Conservation (phyloP, 2,113 vertebrate species). For the Arothron firmamentum region DNA sequence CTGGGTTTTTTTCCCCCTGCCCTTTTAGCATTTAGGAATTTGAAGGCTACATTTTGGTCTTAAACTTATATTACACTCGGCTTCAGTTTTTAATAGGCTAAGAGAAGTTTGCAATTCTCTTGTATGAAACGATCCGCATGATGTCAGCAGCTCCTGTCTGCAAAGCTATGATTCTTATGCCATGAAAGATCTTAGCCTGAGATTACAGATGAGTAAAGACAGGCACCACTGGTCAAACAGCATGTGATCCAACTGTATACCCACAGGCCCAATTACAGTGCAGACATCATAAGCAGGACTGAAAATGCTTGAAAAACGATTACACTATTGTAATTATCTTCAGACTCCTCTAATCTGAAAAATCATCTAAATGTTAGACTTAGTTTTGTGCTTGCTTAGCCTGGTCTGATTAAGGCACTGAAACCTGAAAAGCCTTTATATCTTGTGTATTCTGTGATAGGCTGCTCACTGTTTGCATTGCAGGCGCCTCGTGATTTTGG, state of each 20-base stretch:
- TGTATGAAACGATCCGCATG: no score
- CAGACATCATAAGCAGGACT: neutral
- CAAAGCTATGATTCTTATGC: neutral
- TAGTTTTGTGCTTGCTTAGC: neutral
- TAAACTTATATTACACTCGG: no score
- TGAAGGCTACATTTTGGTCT: no score
- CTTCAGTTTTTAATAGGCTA: no score
- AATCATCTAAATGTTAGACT: neutral
- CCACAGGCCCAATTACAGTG: neutral
- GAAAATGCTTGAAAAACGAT: no score
- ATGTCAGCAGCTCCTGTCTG: neutral
- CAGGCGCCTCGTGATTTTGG: constrained; percentile 60
- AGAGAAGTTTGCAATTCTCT: no score
- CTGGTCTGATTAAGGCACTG: constrained; percentile 4
- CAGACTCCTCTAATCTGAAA: neutral
- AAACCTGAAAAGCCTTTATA: constrained; percentile 27
- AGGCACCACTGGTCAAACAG: neutral
- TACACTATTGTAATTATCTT: neutral
- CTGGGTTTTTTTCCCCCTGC: no score
- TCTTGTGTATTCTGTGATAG: constrained; percentile 41
- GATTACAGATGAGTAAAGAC: neutral
- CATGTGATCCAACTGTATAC: neutral
- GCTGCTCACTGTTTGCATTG: constrained; percentile 64
- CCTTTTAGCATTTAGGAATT: no score
- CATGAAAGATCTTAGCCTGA: neutral